Evolutionary conservation across 23 tunicate genomes (phyloP).

Genomic region (Phallusia fumigata): DNA sequence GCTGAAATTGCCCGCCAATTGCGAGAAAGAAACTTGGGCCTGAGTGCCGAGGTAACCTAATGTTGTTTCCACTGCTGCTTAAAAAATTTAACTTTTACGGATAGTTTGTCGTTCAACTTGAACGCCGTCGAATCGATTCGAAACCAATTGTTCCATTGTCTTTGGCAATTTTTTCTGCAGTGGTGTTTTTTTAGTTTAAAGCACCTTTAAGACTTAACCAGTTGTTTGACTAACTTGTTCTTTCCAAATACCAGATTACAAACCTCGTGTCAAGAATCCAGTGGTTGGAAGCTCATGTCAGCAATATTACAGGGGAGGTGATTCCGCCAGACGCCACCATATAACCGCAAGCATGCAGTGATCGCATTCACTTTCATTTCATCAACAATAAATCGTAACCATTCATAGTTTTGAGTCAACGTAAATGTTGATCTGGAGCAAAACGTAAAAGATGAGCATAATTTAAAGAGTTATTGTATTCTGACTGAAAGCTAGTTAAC

Average conservation of each 20-base stretch:
- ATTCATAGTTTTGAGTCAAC: too few relatives aligned
- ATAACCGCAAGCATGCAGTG: background rate
- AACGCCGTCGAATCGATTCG: too few relatives aligned
- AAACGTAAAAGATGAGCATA: too few relatives aligned
- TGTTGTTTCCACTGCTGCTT: background rate
- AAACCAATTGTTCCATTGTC: background rate
- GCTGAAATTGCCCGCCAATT: background rate
- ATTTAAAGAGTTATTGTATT: too few relatives aligned
- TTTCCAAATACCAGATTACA: background rate
- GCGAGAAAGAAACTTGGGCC: background rate
- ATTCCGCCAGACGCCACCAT: background rate
- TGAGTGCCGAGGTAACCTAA: background rate
- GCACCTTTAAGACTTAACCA: too few relatives aligned
- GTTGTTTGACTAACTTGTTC: too few relatives aligned
- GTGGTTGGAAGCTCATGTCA: background rate
- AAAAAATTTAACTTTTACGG: background rate
- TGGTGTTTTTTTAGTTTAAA: too few relatives aligned
- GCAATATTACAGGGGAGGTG: background rate
- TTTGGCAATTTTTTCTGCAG: background rate
- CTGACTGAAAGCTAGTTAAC: too few relatives aligned
- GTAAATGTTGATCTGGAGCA: too few relatives aligned
- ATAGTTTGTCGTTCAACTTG: too few relatives aligned
- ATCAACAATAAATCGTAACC: too few relatives aligned
- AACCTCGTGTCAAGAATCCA: background rate
- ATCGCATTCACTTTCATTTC: too few relatives aligned